Conservation (phyloP, 2,113 vertebrate genomes). For the Chlorocebus sabaeus region DNA sequence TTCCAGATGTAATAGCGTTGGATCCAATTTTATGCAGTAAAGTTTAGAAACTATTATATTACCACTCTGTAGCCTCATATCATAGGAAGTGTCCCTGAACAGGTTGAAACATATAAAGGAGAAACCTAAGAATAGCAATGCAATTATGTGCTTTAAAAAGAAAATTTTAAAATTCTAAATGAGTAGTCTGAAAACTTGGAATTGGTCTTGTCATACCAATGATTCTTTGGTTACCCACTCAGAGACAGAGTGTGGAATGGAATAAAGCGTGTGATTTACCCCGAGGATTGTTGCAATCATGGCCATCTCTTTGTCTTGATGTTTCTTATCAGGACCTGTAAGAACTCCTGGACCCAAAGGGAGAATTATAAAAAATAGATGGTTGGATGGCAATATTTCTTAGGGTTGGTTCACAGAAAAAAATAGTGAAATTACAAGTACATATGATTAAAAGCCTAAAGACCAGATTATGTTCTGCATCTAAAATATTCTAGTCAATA, state of each 20-base stretch:
- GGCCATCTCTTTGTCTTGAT: background rate
- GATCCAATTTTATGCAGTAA: background rate
- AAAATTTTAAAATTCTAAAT: constrained; percentile 12
- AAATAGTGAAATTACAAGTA: background rate
- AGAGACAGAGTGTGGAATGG: background rate
- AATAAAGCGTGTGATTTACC: background rate
- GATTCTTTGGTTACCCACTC: background rate
- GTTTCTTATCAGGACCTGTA: background rate
- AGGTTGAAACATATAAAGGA: background rate
- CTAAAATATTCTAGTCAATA: background rate
- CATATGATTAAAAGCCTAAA: background rate
- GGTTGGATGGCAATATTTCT: background rate
- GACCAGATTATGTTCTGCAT: background rate
- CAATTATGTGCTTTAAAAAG: constrained; percentile 27
- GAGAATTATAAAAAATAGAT: background rate
- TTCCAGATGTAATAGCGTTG: background rate
- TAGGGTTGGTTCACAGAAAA: background rate
- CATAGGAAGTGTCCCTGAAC: background rate
- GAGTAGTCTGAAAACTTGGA: constrained; percentile 28
- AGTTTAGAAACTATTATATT: background rate
- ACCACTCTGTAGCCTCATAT: background rate
- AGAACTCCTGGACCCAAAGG: background rate
- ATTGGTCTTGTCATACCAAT: background rate
- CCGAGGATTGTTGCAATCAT: too few species aligned
- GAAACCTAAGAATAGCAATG: constrained; percentile 14